Evolutionary conservation across 2,113 vertebrate species (phyloP).

Genomic region (Anoura caudifer): DNA sequence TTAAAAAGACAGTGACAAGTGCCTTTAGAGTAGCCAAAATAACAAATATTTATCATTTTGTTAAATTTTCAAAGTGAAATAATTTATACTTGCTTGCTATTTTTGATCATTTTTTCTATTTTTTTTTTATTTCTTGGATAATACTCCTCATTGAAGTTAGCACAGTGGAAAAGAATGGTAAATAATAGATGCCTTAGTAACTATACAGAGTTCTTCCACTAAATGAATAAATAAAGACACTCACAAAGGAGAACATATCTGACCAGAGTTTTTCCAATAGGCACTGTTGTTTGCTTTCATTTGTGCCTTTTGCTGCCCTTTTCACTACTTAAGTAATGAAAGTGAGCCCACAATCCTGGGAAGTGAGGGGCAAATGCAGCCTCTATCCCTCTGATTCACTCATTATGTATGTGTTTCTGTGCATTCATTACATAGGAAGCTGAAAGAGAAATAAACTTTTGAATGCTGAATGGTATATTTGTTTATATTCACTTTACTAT

Average conservation of each 20-base stretch:
- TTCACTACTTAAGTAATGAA: background rate
- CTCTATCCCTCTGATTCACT: background rate
- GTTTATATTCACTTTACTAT: constrained; percentile 47
- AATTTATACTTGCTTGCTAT: background rate
- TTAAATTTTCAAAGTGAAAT: constrained; percentile 25
- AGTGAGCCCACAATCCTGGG: background rate
- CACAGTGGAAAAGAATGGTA: constrained; percentile 46
- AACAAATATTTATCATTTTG: constrained; percentile 38
- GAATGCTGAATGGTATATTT: constrained; percentile 37
- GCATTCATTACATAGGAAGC: background rate
- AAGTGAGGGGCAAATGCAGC: background rate
- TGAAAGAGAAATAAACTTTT: constrained; percentile 32
- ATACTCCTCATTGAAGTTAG: constrained; percentile 8
- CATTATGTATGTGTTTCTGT: background rate
- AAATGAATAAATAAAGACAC: constrained; percentile 59
- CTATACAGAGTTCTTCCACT: background rate
- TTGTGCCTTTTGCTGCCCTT: constrained; percentile 8
- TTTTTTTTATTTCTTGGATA: constrained; percentile 48
- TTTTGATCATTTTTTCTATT: constrained; percentile 45
- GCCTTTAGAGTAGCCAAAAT: background rate
- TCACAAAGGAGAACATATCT: background rate
- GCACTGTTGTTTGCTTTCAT: background rate
- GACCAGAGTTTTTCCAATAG: background rate
- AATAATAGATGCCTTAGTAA: constrained; percentile 64
- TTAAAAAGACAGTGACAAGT: constrained; percentile 38